Conservation (phyloP, 2,888 invertebrate species). For the Drosophila aldrichi region DNA sequence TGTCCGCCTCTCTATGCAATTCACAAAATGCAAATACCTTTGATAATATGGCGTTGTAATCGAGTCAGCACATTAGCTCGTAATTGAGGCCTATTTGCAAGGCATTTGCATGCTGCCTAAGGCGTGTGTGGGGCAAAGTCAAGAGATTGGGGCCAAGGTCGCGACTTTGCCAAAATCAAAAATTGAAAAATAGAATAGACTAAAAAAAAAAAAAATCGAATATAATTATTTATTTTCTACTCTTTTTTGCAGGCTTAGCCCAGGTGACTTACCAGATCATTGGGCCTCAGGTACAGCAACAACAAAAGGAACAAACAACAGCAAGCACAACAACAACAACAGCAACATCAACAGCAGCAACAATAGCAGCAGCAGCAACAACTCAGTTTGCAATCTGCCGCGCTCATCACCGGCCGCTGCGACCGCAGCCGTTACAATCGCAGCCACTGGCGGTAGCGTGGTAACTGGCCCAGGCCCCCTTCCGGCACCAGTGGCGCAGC, state of each 20-base stretch:
- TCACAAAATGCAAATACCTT: slow-evolving; percentile 49
- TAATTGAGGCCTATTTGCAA: slow-evolving; percentile 17
- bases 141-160: slow-evolving; percentile 10
- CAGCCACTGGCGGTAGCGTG: slow-evolving; percentile 70
- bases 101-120: slow-evolving; percentile 22
- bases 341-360: slow-evolving; percentile 14
- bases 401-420: slow-evolving; percentile 85
- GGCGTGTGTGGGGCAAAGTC: slow-evolving; percentile 5
- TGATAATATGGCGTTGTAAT: slow-evolving; percentile 37
- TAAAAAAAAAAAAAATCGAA: too few species aligned
- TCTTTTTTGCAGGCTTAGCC: slow-evolving; percentile 91
- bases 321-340: slow-evolving; percentile 27
- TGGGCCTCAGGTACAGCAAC: slow-evolving; percentile 83
- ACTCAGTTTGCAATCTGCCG: slow-evolving; percentile 86
- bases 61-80: slow-evolving; percentile 50
- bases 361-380: slow-evolving; percentile 35
- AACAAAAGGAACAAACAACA: slow-evolving; percentile 53
- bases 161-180: not conserved
- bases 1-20: slow-evolving; percentile 7
- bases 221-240: not conserved
- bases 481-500: slow-evolving; percentile 42
- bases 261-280: slow-evolving; percentile 91
- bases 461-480: slow-evolving; percentile 49
- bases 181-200: too few species aligned
- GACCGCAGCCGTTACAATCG: slow-evolving; percentile 84